Conservation (phyloP, 2,888 invertebrate genomes). For the Linyphia triangularis region DNA sequence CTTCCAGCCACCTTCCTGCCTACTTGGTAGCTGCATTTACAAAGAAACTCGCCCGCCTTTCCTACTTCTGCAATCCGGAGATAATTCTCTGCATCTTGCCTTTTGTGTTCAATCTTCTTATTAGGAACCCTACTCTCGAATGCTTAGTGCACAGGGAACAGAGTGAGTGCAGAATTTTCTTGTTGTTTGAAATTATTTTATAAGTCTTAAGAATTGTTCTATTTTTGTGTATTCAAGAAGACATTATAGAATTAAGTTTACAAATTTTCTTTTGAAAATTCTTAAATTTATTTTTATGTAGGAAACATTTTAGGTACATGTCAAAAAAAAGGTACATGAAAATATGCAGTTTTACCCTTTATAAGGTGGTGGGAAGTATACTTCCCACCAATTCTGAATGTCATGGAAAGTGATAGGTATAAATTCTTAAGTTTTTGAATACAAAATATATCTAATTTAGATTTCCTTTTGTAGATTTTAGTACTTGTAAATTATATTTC, state of each 20-base stretch:
- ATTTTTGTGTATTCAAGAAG: neutral
- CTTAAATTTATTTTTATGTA: neutral
- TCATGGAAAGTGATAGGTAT: too few species aligned
- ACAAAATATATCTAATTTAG: too few species aligned
- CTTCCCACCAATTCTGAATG: too few species aligned
- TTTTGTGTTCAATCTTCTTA: slow-evolving; percentile 91
- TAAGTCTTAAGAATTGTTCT: neutral
- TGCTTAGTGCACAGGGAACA: slow-evolving; percentile 24
- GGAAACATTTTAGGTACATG: too few species aligned
- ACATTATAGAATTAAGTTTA: neutral
- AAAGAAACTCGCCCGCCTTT: slow-evolving; percentile 91
- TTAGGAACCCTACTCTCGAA: slow-evolving; percentile 84
- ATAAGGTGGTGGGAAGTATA: too few species aligned
- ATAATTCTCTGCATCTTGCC: slow-evolving; percentile 88
- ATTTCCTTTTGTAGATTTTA: too few species aligned
- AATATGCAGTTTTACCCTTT: too few species aligned
- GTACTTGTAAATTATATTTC: too few species aligned
- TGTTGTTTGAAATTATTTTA: neutral
- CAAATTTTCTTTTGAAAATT: neutral
- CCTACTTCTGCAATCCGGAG: slow-evolving; percentile 89
- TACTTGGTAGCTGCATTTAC: slow-evolving; percentile 94
- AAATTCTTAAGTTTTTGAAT: too few species aligned
- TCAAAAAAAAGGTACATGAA: too few species aligned
- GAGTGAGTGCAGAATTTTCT: neutral
- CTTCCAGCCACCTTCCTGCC: slow-evolving; percentile 90